Percentiles rank a stretch among this genome's conserved stretches.
Conservation (phyloP, 2,113 vertebrate species). For the Nycticryphes semicollaris region DNA sequence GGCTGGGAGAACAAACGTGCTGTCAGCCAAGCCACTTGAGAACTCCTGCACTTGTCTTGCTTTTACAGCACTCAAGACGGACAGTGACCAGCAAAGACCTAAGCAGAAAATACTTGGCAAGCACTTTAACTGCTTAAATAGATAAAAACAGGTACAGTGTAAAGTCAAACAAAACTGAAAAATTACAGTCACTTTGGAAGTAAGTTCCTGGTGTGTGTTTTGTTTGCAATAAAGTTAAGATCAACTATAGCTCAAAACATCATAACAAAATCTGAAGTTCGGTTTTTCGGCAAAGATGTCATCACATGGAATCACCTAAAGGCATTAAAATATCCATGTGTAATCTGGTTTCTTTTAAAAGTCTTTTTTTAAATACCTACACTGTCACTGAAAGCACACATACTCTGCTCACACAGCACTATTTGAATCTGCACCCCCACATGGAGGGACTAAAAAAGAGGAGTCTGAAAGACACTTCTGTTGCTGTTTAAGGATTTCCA, state of each 20-base stretch:
- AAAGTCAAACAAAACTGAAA: constrained; percentile 32
- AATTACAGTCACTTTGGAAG: background rate
- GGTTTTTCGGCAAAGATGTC: background rate
- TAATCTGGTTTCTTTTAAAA: background rate
- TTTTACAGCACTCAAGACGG: background rate
- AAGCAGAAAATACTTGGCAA: background rate
- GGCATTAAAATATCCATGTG: background rate
- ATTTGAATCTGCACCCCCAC: background rate
- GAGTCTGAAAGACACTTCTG: background rate
- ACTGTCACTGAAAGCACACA: background rate
- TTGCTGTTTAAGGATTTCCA: background rate
- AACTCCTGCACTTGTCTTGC: background rate
- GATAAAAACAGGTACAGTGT: background rate
- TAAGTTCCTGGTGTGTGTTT: background rate
- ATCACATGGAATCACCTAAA: background rate
- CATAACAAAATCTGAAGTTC: background rate
- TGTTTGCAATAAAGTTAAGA: background rate
- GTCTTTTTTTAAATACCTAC: background rate
- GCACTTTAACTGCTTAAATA: background rate
- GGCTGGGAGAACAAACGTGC: background rate
- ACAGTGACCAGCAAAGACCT: background rate
- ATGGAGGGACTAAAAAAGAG: background rate
- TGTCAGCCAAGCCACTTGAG: background rate
- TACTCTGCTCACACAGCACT: background rate
- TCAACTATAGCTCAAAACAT: background rate